Evolutionary conservation across 2,113 vertebrate species (phyloP), one percentile per base, ranked within the genome.

Genomic region (Sula dactylatra): DNA sequence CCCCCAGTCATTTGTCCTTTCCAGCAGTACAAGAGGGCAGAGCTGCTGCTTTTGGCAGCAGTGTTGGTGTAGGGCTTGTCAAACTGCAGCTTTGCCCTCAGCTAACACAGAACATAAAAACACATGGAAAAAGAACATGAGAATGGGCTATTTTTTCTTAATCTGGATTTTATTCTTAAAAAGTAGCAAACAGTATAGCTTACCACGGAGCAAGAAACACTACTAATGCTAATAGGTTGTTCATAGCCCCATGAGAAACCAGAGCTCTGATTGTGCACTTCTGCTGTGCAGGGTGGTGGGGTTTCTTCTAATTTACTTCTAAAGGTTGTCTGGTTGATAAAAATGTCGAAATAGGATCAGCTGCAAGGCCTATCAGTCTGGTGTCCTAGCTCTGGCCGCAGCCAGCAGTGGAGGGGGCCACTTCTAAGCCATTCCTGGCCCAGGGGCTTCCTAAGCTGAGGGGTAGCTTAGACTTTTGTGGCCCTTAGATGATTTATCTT

Each of bases 31-130:
- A 11, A 82, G 66, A 85, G 61, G 61, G 13, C 56, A 91, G 87
- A 93, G 61, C 77, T 76, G 47, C 80, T 88, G 80, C 72, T 86
- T 85, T 93, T 91, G 94, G 59, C 86, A 86, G 83, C 18, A 44
- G 29, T 47, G 38, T 84, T 94, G 72, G 55, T 0, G 0, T 24
- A 66, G n/a, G 21, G 47, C 47, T 90, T 91, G 55, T 89, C 65
- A 58, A 91, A 82, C 12, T 62, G 52, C n/a, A 49, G 61, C 61
- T 85, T 86, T 85, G 84, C 84, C 49, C 56, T 78, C 65, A 69
- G 50, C 36, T 88, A 84, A 81, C 83, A 76, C 0, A 3, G n/a
- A 82, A 71, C 11, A 47, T 27, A 79, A 54, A 91, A 87, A 89
- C 59, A 61, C 29, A 32, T 62, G 50, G 45, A 20, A 78, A 93